These are phyloP conservation scores for Plebejus melissa DNA, from an alignment of 2,888 invertebrate genomes.

Conservation along the genomic window DNA sequence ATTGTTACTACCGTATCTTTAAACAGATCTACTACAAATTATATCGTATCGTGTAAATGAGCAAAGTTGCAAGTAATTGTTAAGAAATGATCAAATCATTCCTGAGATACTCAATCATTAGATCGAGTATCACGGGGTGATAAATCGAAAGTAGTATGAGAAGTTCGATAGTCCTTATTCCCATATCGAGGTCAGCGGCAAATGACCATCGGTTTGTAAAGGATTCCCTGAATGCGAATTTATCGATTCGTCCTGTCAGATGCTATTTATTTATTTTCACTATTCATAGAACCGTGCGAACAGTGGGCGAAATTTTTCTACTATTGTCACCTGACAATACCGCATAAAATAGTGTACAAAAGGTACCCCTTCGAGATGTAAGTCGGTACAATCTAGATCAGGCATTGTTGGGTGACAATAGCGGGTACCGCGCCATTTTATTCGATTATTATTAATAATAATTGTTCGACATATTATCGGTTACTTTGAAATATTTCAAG, in stretches of 20 bases:
- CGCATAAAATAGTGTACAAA: conserved; percentile 43
- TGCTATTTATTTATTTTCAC: conserved; percentile 70
- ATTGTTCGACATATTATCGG: background rate
- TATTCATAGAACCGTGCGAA: conserved; percentile 64
- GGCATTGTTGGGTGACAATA: conserved; percentile 47
- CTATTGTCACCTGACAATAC: conserved; percentile 23
- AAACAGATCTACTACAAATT: too few species aligned
- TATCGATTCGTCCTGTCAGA: conserved; percentile 27
- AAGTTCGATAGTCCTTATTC: conserved; percentile 1
- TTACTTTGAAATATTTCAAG: too few species aligned
- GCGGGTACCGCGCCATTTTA: conserved; percentile 50
- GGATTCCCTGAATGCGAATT: conserved; percentile 24
- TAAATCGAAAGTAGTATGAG: conserved; percentile 22
- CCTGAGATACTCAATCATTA: background rate
- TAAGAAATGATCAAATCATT: background rate
- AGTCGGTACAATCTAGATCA: conserved; percentile 67
- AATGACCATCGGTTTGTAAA: conserved; percentile 26
- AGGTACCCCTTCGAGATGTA: conserved; percentile 64
- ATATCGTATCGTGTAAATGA: background rate
- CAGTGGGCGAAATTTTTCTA: conserved; percentile 30
- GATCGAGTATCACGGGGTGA: background rate
- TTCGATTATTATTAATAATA: conserved; percentile 49
- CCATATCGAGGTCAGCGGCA: conserved; percentile 18
- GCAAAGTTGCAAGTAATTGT: background rate
- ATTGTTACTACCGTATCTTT: background rate